These are phyloP conservation scores for Tenualosa ilisha DNA, from an alignment of 2,797 vertebrate genomes.

Conservation along the genomic window DNA sequence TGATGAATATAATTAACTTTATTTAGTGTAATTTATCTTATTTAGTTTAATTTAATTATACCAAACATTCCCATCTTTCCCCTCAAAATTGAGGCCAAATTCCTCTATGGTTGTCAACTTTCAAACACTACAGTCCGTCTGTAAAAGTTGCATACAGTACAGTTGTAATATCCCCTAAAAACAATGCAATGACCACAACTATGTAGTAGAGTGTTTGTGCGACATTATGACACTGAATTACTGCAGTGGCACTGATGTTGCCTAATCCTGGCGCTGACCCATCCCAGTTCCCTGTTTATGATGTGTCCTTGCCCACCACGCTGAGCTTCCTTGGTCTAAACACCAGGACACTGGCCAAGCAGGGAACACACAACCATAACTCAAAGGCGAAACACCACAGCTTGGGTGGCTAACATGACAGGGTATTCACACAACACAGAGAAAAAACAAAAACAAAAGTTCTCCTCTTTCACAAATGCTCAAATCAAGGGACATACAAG, in stretches of 20 bases:
- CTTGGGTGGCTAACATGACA: background rate
- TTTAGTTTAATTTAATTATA: background rate
- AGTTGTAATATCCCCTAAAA: too few species aligned
- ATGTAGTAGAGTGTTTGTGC: background rate
- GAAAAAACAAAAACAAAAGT: background rate
- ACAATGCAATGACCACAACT: too few species aligned
- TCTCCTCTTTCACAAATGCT: background rate
- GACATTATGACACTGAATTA: background rate
- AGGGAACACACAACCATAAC: background rate
- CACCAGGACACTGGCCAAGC: constrained; percentile 23
- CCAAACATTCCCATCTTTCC: too few species aligned
- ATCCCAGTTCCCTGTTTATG: background rate
- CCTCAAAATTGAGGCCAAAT: too few species aligned
- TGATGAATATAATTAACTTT: too few species aligned
- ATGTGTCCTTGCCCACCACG: background rate
- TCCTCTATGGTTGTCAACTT: background rate
- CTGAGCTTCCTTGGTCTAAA: background rate
- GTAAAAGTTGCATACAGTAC: too few species aligned
- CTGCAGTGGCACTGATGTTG: constrained; percentile 20
- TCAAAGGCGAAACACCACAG: background rate
- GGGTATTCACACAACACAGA: background rate
- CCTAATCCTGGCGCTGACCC: background rate
- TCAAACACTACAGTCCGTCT: background rate
- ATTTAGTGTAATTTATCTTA: too few species aligned
- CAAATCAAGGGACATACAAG: background rate